Evolutionary conservation across 2,888 invertebrate species (phyloP).

Genomic region (Macrophya alboannulata): DNA sequence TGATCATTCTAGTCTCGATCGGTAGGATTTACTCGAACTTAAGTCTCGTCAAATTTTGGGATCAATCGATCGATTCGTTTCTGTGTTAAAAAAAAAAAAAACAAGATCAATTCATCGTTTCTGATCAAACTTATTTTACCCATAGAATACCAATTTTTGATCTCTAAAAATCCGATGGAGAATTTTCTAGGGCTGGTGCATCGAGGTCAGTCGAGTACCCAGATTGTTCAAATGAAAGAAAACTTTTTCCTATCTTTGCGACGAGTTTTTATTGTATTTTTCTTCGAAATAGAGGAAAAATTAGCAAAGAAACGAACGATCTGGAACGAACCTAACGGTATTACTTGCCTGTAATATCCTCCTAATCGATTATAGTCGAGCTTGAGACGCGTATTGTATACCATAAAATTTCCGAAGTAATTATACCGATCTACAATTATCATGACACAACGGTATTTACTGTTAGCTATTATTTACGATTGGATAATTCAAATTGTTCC

Average conservation of each 20-base stretch:
- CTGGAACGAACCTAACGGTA: background rate
- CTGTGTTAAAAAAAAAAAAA: background rate
- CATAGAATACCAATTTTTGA: background rate
- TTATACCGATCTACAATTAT: constrained; percentile 38
- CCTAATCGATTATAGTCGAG: constrained; percentile 5
- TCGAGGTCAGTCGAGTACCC: too few relatives aligned
- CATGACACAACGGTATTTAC: constrained; percentile 40
- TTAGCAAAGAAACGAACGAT: background rate
- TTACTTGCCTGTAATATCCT: background rate
- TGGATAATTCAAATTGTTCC: constrained; percentile 36
- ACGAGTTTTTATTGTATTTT: background rate
- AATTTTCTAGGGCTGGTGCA: too few relatives aligned
- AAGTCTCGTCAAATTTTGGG: background rate
- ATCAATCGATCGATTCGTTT: background rate
- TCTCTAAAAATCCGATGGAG: too few relatives aligned
- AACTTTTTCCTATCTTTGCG: background rate
- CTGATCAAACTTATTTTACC: too few relatives aligned
- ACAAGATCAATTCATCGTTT: background rate
- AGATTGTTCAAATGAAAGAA: too few relatives aligned
- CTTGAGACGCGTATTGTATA: background rate
- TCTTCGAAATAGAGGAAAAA: background rate
- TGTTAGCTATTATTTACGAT: constrained; percentile 10
- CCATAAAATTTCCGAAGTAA: background rate
- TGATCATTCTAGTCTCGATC: background rate
- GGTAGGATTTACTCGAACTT: background rate